Evolutionary conservation across 2,797 vertebrate species (phyloP).

Genomic region (Malacoctenus gilli): DNA sequence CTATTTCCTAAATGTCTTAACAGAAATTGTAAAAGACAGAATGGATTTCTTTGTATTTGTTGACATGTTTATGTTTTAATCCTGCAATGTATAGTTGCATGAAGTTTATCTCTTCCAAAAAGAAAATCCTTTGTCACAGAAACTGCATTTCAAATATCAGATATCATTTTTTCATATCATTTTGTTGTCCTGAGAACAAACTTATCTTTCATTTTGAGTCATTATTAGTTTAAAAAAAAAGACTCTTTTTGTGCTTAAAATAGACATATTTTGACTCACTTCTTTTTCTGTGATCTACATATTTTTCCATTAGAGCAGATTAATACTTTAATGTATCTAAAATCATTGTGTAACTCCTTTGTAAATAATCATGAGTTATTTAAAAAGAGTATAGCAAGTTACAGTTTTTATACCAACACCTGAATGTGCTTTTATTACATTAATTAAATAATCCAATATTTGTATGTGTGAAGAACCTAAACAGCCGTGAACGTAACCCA

Average conservation of each 20-base stretch:
- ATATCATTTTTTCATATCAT: conserved; percentile 3
- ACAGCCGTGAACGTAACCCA: conserved; percentile 31
- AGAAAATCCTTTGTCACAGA: too few relatives aligned
- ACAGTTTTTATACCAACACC: conserved; percentile 86
- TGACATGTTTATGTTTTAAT: conserved; percentile 67
- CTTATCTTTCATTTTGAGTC: conserved; percentile 30
- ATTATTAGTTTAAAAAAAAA: conserved; percentile 51
- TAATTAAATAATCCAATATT: conserved; percentile 68
- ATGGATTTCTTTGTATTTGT: conserved; percentile 13
- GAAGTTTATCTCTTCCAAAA: conserved; percentile 32
- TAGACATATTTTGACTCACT: conserved; percentile 60
- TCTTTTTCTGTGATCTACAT: conserved; percentile 60
- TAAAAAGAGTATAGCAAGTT: conserved; percentile 80
- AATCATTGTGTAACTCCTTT: conserved; percentile 72
- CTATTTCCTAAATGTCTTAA: conserved; percentile 34
- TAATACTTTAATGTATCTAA: conserved; percentile 70
- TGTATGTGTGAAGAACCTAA: conserved; percentile 58
- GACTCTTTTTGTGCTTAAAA: conserved; percentile 57
- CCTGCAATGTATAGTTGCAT: conserved; percentile 83
- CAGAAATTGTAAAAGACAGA: conserved; percentile 8
- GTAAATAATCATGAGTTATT: conserved; percentile 81
- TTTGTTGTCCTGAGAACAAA: conserved; percentile 30
- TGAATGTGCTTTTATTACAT: conserved; percentile 85
- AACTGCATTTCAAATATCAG: background rate
- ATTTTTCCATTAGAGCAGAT: conserved; percentile 56